Evolutionary conservation across 2,888 invertebrate species (phyloP), one percentile per base, ranked within the genome.

Genomic region (Mythimna vitellina): DNA sequence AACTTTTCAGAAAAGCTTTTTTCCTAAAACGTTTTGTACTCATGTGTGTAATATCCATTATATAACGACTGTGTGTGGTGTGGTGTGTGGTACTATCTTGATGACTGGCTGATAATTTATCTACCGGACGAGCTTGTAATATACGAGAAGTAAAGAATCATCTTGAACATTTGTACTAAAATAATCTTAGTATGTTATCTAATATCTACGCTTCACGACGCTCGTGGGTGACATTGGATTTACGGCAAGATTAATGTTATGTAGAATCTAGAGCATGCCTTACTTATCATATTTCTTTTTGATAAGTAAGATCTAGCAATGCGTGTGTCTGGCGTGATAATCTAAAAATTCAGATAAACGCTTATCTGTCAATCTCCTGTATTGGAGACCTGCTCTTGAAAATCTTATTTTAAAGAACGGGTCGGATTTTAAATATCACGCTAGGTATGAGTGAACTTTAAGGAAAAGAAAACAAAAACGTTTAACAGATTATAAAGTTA

Each of bases 171-270:
- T 62, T 69, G 58, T 12, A 57, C 17, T 38, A 0, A 2, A 22
- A 63, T 56, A 22, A 80, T 46, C 35, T 8, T 29, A 60, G 63
- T 54, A 66, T 53, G 9, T 70, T 68, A 78, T 54, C 22, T 73
- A 63, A 70, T 73, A 66, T 71, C 51, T 17, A 3, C 29, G 58
- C 35, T 57, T 49, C 38, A 53, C 20, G 25, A 80, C 56, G 32
- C 14, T 56, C 10, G 29, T 65, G 81, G 67, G 68, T 80, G 81
- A 70, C 67, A 72, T 71, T 38, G 69, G 71, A 72, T 70, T 70
- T 65, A 62, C 66, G 5, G 32, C 12, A 38, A 78, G 76, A 78
- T 82, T 69, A 72, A 81, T 73, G 64, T 67, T n/a, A 20, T 73
- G 57, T 53, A 51, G 62, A 81, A 81, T 75, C 51, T 71, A 79